Conservation (phyloP, 2,888 invertebrate genomes). For the Petrolisthes cinctipes region DNA sequence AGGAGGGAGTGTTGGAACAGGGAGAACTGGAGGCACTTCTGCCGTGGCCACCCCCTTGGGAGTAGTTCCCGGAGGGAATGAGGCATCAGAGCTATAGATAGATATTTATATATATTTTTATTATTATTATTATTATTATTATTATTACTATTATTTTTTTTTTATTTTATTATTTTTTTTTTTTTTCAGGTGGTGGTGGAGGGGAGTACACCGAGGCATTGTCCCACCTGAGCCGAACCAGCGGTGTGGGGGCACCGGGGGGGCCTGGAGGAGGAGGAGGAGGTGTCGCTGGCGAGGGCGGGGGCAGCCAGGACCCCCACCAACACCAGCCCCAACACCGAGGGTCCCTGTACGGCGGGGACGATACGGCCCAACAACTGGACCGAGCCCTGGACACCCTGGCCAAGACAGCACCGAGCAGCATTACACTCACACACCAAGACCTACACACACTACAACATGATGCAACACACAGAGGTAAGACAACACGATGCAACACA, state of each 20-base stretch:
- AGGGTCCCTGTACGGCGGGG: neutral
- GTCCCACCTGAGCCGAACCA: slow-evolving; percentile 28
- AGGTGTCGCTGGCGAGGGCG: slow-evolving; percentile 30
- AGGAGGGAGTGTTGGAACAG: no score
- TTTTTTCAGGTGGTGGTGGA: slow-evolving; percentile 44
- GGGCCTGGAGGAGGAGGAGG: slow-evolving; percentile 32
- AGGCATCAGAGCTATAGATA: no score
- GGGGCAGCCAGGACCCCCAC: neutral
- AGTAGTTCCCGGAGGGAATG: no score
- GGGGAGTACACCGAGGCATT: slow-evolving; percentile 49
- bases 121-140: neutral
- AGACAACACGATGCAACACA: neutral
- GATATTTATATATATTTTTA: neutral
- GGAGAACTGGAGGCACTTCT: no score
- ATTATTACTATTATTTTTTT: neutral
- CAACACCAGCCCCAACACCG: neutral
- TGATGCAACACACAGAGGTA: neutral
- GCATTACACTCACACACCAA: slow-evolving; percentile 39
- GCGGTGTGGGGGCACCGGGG: slow-evolving; percentile 20
- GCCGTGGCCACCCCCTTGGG: no score
- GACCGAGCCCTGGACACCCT: slow-evolving; percentile 45
- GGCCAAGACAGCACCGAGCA: slow-evolving; percentile 35
- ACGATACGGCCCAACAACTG: slow-evolving; percentile 34
- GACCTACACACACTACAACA: slow-evolving; percentile 26
- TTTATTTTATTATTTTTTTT: neutral